Percentiles rank a stretch among this genome's conserved stretches.
phyloP scores from a whole-genome alignment of 2,113 vertebrate genomes.

The Clinocottus analis region DNA sequence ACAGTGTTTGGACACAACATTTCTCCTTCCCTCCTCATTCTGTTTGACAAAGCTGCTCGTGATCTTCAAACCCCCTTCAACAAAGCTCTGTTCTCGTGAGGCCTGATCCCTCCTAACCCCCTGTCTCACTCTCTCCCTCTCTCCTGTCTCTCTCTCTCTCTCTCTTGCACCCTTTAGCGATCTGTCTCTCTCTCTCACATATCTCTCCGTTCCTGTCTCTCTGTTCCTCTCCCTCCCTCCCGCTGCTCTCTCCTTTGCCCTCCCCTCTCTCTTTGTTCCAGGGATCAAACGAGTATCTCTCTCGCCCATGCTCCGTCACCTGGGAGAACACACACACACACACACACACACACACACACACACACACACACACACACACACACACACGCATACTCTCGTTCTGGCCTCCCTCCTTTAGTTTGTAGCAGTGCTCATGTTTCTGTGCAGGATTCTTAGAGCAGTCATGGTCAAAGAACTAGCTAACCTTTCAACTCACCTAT shows the following conservation, averaged over 20 bases:
- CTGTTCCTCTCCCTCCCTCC: slow-evolving; percentile 45
- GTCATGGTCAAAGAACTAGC: slow-evolving; percentile 52
- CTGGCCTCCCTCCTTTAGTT: slow-evolving; percentile 42
- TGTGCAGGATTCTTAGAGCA: slow-evolving; percentile 46
- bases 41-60: slow-evolving; percentile 73
- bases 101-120: slow-evolving; percentile 65
- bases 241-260: slow-evolving; percentile 66
- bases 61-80: slow-evolving; percentile 80
- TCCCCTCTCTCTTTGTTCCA: slow-evolving; percentile 75
- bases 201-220: slow-evolving; percentile 35
- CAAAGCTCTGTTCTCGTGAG: slow-evolving; percentile 72
- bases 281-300: slow-evolving; percentile 79
- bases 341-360: slow-evolving; percentile 25
- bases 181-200: slow-evolving; percentile 42
- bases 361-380: slow-evolving; percentile 2
- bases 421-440: slow-evolving; percentile 47
- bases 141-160: slow-evolving; percentile 46
- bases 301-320: slow-evolving; percentile 64
- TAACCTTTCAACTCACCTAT: slow-evolving; percentile 68
- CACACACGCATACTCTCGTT: not conserved
- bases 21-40: slow-evolving; percentile 44
- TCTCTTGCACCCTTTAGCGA: slow-evolving; percentile 44
- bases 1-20: slow-evolving; percentile 54
- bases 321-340: slow-evolving; percentile 64
- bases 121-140: slow-evolving; percentile 27